Conservation (phyloP, 2,888 invertebrate species). For the Caenorhabditis auriculariae region DNA sequence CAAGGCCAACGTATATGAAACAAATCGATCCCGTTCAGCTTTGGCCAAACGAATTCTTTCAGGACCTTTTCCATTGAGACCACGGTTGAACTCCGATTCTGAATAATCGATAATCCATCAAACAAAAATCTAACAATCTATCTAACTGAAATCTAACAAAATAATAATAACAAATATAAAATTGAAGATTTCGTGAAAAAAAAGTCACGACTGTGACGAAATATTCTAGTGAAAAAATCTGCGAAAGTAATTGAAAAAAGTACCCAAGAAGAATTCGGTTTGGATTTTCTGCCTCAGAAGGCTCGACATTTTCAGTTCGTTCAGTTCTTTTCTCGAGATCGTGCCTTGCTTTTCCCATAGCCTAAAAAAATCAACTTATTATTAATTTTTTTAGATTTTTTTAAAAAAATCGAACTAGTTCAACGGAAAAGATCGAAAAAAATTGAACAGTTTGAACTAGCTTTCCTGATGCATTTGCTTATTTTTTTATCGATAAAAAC, state of each 20-base stretch:
- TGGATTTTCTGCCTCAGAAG: conserved; percentile 27
- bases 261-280: conserved; percentile 30
- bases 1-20: conserved; percentile 32
- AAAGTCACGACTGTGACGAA: no score
- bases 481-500: no score
- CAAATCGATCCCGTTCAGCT: conserved; percentile 30
- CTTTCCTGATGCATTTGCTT: no score
- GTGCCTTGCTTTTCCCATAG: not conserved
- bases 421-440: no score
- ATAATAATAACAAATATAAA: not conserved
- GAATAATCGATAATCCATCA: no score
- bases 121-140: no score
- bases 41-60: conserved; percentile 22
- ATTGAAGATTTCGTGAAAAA: no score
- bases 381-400: no score
- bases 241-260: no score
- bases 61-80: conserved; percentile 6
- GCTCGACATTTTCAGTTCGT: conserved; percentile 26
- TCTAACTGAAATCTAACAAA: not conserved
- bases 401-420: not conserved
- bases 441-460: no score
- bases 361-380: no score
- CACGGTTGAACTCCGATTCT: conserved; percentile 16
- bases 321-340: conserved; percentile 21
- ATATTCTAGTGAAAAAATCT: no score